Base-by-base conservation (phyloP, 2,797 vertebrate species). In the Pipistrellus nathusii region DNA sequence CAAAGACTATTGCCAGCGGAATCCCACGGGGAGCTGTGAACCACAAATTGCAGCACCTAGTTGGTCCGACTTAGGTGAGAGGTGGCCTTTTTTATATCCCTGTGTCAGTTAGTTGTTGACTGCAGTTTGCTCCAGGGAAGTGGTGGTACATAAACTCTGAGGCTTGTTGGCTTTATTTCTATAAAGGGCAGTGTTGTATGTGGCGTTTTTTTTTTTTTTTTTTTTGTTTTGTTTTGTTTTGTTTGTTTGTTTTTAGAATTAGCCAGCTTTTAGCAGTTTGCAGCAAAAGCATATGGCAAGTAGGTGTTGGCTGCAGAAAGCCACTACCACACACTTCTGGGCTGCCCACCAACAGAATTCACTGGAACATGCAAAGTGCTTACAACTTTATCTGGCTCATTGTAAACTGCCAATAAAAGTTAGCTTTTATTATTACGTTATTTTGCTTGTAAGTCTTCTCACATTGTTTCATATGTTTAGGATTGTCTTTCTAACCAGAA, bases 401-500 rank as follows among this genome's bases (percentile, higher is more conserved):
- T 72, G 90, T 25, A 75, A 41, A 18, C 82, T 95, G 93, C 90
- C 95, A 91, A 92, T 94, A 83, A 91, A 90, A 85, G 87, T 95
- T 94, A 96, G 72, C 46, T 95, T 71, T 93, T 81, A 76, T 93
- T 81, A 76, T 94, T 76, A 41, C 46, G 53, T 95, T 96, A 68
- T 93, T 95, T 94, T 88, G 48, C n/a, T 93, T 23, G 0, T 92
- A 93, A 90, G 89, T 78, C 83, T 86, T 89, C 51, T 84, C 53
- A 73, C 44, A 57, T 80, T 94, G 73, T 94, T 94, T 91, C 51
- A 32, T 85, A 76, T 85, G 59, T 68, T 93, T 76, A 92, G 72
- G 30, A 78, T 96, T 94, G 87, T 76, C 85, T 96, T 96, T 96
- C 69, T 75, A 91, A 69, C 53, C 53, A 95, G 89, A 93, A 93